Percentiles rank a stretch among this genome's conserved stretches.
Conservation (phyloP, 2,888 invertebrate genomes). For the Melanargia galathea region DNA sequence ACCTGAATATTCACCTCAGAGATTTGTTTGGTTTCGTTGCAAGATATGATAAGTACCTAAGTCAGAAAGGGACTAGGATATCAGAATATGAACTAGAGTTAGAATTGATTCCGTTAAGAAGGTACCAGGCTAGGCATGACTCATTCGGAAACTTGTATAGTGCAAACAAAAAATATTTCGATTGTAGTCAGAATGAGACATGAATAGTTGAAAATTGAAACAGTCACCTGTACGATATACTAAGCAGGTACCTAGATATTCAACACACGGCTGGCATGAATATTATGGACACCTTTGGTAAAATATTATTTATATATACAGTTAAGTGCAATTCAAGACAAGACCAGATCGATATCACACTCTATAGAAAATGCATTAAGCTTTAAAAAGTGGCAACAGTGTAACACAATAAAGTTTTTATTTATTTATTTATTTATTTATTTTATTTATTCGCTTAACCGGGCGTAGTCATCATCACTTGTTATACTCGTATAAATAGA, state of each 20-base stretch:
- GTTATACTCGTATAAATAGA: constrained; percentile 36
- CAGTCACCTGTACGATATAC: not conserved
- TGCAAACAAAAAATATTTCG: not conserved
- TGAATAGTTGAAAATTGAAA: not conserved
- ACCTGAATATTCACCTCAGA: too few species aligned
- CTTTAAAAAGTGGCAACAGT: constrained; percentile 4
- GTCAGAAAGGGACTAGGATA: not conserved
- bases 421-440: too few species aligned
- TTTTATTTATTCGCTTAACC: not conserved
- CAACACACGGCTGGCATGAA: not conserved
- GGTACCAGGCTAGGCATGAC: not conserved
- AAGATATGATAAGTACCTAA: too few species aligned
- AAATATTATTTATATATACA: constrained; percentile 1
- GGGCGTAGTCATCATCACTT: constrained; percentile 16
- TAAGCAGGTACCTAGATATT: too few species aligned
- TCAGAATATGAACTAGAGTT: not conserved
- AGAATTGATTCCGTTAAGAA: not conserved
- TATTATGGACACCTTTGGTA: not conserved
- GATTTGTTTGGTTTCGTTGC: too few species aligned
- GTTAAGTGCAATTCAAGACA: not conserved
- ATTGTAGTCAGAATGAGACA: not conserved
- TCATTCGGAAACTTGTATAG: not conserved
- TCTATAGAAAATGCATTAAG: constrained; percentile 4
- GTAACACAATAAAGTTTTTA: too few species aligned
- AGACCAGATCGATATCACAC: not conserved